Evolutionary conservation across 53 echinoderm and acorn worm genomes (phyloP).

Genomic region (Echinarachnius parma): DNA sequence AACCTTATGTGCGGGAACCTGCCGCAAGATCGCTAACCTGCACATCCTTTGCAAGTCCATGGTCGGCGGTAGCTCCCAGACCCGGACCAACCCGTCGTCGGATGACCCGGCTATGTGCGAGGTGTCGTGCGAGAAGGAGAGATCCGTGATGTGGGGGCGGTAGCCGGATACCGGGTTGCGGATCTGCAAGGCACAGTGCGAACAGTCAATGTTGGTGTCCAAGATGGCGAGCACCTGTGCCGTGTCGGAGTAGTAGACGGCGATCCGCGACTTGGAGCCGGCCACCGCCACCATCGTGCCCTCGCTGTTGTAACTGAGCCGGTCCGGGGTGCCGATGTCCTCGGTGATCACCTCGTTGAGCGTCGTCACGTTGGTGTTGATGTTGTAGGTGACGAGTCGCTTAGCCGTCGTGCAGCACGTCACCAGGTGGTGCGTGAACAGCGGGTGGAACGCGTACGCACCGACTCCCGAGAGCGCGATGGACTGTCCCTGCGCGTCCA

Average conservation of each 20-base stretch:
- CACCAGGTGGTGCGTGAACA: conserved; percentile 71
- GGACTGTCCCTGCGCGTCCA: conserved; percentile 41
- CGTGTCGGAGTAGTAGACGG: conserved; percentile 58
- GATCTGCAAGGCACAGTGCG: conserved; percentile 74
- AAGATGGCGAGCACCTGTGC: conserved; percentile 55
- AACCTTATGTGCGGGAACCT: conserved; percentile 75
- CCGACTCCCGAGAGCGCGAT: conserved; percentile 59
- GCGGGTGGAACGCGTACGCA: conserved; percentile 85
- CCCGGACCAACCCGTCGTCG: conserved; percentile 77
- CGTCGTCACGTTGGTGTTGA: conserved; percentile 50
- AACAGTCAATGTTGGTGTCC: conserved; percentile 77
- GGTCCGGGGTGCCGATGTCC: conserved; percentile 59
- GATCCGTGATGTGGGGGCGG: conserved; percentile 51
- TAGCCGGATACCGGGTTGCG: conserved; percentile 51
- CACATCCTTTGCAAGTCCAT: conserved; percentile 70
- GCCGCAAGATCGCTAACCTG: conserved; percentile 71
- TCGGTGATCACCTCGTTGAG: conserved; percentile 41
- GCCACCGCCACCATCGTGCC: conserved; percentile 76
- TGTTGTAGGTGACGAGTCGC: conserved; percentile 53
- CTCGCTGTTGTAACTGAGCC: conserved; percentile 77
- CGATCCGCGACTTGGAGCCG: conserved; percentile 67
- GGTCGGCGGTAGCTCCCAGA: conserved; percentile 76
- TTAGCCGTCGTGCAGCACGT: conserved; percentile 71
- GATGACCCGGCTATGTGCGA: conserved; percentile 84
- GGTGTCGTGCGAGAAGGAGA: conserved; percentile 80